Conservation (phyloP, 1,140 invertebrate species). For the Phymastichus coffea region DNA sequence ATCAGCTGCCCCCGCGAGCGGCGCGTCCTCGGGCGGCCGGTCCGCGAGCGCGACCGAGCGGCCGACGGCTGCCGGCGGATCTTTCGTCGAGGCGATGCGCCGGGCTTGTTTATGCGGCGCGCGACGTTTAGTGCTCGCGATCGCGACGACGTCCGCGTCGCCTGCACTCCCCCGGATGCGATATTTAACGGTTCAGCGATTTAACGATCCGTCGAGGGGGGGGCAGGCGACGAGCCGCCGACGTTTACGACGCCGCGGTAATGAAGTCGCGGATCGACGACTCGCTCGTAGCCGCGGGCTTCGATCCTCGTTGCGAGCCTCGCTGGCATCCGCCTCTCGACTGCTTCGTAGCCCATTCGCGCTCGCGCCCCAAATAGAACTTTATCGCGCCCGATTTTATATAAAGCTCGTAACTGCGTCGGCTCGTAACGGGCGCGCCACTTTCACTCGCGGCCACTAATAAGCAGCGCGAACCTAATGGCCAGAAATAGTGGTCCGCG, state of each 20-base stretch:
- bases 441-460: too few relatives aligned
- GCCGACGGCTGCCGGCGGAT: constrained; percentile 13
- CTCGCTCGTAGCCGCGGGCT: too few relatives aligned
- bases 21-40: neutral
- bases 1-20: neutral
- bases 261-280: constrained; percentile 28
- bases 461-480: too few relatives aligned
- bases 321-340: too few relatives aligned
- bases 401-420: too few relatives aligned
- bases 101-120: constrained; percentile 21
- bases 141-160: neutral
- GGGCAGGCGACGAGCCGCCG: constrained; percentile 17
- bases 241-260: constrained; percentile 23
- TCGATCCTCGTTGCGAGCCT: too few relatives aligned
- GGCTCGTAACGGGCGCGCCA: too few relatives aligned
- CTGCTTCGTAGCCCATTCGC: too few relatives aligned
- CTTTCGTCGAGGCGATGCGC: constrained; percentile 22
- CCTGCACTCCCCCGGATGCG: constrained; percentile 13
- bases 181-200: constrained; percentile 25
- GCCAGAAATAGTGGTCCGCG: too few relatives aligned
- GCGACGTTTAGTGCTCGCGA: constrained; percentile 19
- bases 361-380: too few relatives aligned
- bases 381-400: too few relatives aligned
- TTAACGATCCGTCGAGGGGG: constrained; percentile 9
- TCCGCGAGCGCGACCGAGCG: constrained; percentile 8